Base-by-base conservation (phyloP, 2,888 invertebrate genomes). In the Caenorhabditis parvicauda region DNA sequence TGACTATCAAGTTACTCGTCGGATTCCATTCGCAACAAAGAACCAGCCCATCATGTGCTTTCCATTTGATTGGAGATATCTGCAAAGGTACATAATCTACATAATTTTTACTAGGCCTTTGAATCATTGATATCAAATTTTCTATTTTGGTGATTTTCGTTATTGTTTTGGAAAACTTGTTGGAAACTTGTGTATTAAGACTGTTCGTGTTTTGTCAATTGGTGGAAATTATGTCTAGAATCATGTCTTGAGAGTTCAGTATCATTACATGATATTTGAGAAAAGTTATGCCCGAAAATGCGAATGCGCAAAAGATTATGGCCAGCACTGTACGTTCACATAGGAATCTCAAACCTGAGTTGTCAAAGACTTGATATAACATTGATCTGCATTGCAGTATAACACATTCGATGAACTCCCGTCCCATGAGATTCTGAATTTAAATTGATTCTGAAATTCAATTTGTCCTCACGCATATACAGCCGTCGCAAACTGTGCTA, bases 41-140 rank as follows among this genome's bases (percentile, higher is more conserved):
- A 57, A 98, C 89, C 1, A 95, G 84, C 1, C 91, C 92, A 72
- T 96, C 95, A 78, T 99, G 98, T 3, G 92, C 98, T 81, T 90
- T 89, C 94, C 95, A 95, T 90, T 78, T 76, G 12, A 72, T 53
- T 1, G 79, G 73, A 2, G 71, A 57, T 9, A 66, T 64, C 71
- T 76, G 61, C 57, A 57, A 17, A 12, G 7, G 19, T 12, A 2
- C 17, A n/a, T 86, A 41, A 84, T 82, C 75, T 86, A 85, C 2
- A 84, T 83, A 22, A 32, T 35, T 21, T 24, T 3, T 25, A 50
- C n/a, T n/a, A n/a, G n/a, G n/a, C n/a, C n/a, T n/a, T n/a, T n/a
- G n/a, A n/a, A n/a, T n/a, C n/a, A n/a, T n/a, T n/a, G n/a, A n/a
- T n/a, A n/a, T n/a, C n/a, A n/a, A n/a, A n/a, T n/a, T n/a, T n/a